phyloP scores from a whole-genome alignment of 2,113 vertebrate genomes.

The Hystrix cristata region DNA sequence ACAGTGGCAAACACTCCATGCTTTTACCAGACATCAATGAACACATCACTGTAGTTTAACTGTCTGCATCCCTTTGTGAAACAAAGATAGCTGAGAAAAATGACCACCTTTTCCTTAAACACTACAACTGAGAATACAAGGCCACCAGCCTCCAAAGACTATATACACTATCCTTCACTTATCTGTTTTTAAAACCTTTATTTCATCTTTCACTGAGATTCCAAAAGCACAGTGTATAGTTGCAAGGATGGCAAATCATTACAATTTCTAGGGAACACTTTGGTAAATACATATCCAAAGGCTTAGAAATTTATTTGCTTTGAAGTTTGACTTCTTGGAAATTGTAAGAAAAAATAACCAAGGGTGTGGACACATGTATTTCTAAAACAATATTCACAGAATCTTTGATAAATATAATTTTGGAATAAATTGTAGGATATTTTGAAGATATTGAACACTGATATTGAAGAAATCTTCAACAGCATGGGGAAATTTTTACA shows the following conservation, averaged over 20 bases:
- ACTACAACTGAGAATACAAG: neutral
- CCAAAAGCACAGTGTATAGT: neutral
- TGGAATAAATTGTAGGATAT: conserved; percentile 22
- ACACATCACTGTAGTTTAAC: neutral
- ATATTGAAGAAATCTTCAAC: neutral
- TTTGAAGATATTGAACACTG: neutral
- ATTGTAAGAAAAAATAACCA: neutral
- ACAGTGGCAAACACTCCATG: neutral
- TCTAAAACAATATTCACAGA: neutral
- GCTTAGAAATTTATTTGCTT: neutral
- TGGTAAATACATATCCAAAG: conserved; percentile 12
- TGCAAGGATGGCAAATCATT: neutral
- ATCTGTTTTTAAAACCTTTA: neutral
- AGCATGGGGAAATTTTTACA: neutral
- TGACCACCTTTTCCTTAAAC: neutral
- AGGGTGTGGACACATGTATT: neutral
- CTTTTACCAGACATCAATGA: conserved; percentile 12
- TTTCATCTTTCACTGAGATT: neutral
- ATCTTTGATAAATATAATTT: conserved; percentile 25
- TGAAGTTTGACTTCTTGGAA: neutral
- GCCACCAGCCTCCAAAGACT: neutral
- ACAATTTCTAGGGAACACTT: neutral
- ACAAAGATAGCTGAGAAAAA: conserved; percentile 3
- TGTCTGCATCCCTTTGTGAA: neutral
- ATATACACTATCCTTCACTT: neutral